Evolutionary conservation across 92 coral and sea anemone genomes (phyloP), one percentile per base, ranked within the genome.

Genomic region (Heteractis magnifica): DNA sequence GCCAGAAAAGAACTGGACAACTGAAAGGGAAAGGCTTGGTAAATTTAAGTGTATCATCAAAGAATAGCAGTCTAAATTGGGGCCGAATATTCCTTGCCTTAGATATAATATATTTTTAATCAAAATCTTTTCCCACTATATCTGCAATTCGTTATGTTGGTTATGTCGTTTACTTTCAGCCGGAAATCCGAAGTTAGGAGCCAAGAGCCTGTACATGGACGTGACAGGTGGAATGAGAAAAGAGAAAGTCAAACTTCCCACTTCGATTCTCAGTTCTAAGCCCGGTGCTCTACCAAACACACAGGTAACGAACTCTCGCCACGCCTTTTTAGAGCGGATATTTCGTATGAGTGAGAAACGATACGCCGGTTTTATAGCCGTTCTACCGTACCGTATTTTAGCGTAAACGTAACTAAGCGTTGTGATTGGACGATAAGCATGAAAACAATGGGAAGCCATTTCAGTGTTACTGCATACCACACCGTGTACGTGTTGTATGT

Each of bases 271-370:
- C 50, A 89, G 98, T 65, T 89, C 92, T 53, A 97, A 94, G 76
- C 98, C 99, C 5, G 99, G 99, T 5, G 95, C 99, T 9, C 90
- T 97, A 56, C 97, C 97, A 6, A 97, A 97, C 87, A 87, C 94
- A 26, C 99, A 89, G 98, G 99, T 95, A 62, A 10, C 83, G 12
- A 49, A 4, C 52, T 49, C 11, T 6, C 12, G 2, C 65, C 44
- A 34, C 3, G 44, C 44, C 3, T 34, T 34, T 2, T 34, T 34
- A 34, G 34, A 26, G 44, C 44, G 44, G 44, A 34, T 34, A 34
- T 34, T 34, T 34, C 44, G 44, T 34, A 1, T 34, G 44, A 2
- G 44, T 34, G 16, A 0, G 3, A 58, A 58, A 15, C 16, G 5
- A 58, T 13, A 58, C 64, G 65, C 65, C 16, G 0, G 26, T 5